Evolutionary conservation across 2,797 vertebrate genomes (phyloP), one percentile per base, ranked within the genome.

Genomic region (Lepidocolaptes lacrymiger): DNA sequence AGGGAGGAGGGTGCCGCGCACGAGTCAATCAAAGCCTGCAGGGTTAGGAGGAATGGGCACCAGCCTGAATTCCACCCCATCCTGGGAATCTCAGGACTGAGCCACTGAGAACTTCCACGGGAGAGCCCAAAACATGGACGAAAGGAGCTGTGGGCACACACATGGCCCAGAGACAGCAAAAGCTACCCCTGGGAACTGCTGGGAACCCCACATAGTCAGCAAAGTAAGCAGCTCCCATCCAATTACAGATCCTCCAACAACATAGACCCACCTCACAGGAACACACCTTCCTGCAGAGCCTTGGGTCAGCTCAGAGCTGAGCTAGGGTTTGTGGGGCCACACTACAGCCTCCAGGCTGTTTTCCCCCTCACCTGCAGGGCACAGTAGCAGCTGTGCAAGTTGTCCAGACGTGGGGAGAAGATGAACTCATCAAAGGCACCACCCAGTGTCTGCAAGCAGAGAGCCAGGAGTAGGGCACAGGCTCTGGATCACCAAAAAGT

Each of bases 381-480:
- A 15, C 99, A 99, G 98, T 98, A 99, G 98, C 99, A 99, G 98
- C 99, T 99, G 97, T 99, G 99, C 44, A 99, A 98, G 91, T 99
- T 99, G 97, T 99, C 99, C 97, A 99, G 98, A 34, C 99, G 99
- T 27, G 99, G 98, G 19, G 99, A 98, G 96, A 98, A 99, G 91
- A 99, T 99, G 94, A 99, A 99, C 97, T 99, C 99, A 2, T 99
- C 98, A 2, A 98, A 99, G 75, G 98, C 98, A 7, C 99, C 99
- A 41, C 99, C 99, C 56, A 99, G 66, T 0, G 97, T 98, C 99
- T 99, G 97, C 63, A 95, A 80, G 39, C 44, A 93, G 75, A 93
- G 52, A 88, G 32, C 8, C 72, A 82, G 54, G 24, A 85, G 11
- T 6, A 85, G 9, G 20, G 34, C 8, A 75, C 9, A 46, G 49